phyloP scores from a whole-genome alignment of 2,888 invertebrate species.

The Lasioglossum figueresi region DNA sequence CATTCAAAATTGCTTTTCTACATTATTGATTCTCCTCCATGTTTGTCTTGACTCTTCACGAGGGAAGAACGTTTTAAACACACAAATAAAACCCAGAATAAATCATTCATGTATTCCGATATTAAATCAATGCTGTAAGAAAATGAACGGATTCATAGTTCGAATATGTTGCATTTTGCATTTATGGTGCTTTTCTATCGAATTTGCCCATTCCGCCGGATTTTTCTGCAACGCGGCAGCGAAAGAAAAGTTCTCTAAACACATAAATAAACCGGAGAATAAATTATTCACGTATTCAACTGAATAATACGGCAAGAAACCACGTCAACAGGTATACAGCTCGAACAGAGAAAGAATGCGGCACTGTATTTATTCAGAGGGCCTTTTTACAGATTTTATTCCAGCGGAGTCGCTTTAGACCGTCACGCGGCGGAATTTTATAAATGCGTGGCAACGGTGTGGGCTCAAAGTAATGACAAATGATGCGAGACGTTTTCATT shows the following conservation, averaged over 20 bases:
- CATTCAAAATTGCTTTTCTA: background rate
- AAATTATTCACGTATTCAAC: slow-evolving; percentile 9
- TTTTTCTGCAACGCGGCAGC: background rate
- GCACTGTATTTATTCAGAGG: background rate
- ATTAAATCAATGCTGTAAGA: background rate
- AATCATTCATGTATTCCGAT: background rate
- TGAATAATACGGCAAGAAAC: background rate
- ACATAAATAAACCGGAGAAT: background rate
- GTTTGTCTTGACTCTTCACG: background rate
- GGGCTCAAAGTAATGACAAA: background rate
- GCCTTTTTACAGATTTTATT: background rate
- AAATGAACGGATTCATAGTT: background rate
- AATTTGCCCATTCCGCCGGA: background rate
- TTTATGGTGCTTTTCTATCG: background rate
- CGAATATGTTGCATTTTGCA: background rate
- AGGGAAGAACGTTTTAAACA: background rate
- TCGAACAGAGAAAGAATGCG: background rate
- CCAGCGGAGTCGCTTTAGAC: background rate
- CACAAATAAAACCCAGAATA: background rate
- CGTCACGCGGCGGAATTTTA: background rate
- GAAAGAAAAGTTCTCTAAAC: slow-evolving; percentile 1
- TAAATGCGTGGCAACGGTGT: background rate
- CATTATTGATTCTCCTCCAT: background rate
- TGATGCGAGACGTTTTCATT: slow-evolving; percentile 14
- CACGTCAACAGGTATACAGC: background rate